A percentile compares a stretch with the other conserved stretches of the same genome.
Evolutionary conservation across 2,888 invertebrate species (phyloP).

Genomic region (Tenthredo mesomela): DNA sequence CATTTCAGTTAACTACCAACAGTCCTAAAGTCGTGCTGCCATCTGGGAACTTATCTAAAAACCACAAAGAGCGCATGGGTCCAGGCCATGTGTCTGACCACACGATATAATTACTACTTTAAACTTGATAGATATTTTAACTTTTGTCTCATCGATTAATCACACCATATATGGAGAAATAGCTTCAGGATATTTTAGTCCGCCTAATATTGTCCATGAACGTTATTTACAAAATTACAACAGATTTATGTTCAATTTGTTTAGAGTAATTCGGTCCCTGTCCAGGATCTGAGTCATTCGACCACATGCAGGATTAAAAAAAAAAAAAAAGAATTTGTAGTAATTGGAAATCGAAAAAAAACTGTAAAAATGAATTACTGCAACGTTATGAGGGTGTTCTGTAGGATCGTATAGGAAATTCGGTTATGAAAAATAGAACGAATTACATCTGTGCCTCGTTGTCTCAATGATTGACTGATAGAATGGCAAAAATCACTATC

Average conservation of each 20-base stretch:
- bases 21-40: slow-evolving; percentile 15
- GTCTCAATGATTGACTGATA: slow-evolving; percentile 21
- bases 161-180: not conserved
- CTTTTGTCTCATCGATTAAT: not conserved
- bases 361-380: not conserved
- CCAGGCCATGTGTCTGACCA: slow-evolving; percentile 5
- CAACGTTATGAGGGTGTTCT: not conserved
- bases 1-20: not conserved
- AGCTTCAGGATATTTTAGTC: not conserved
- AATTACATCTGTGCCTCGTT: not conserved
- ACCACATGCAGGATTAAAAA: not conserved
- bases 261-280: not conserved
- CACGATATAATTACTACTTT: slow-evolving; percentile 32
- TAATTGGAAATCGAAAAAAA: not conserved
- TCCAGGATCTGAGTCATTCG: not conserved
- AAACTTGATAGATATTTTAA: not conserved
- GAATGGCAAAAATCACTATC: slow-evolving; percentile 3
- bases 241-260: not conserved
- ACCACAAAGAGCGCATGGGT: not conserved
- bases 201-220: not conserved
- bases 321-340: not conserved
- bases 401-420: not conserved
- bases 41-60: not conserved
- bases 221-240: no score
- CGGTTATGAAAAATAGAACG: not conserved